Evolutionary conservation across 92 coral and sea anemone genomes (phyloP).

Genomic region (Pocillopora grandis): DNA sequence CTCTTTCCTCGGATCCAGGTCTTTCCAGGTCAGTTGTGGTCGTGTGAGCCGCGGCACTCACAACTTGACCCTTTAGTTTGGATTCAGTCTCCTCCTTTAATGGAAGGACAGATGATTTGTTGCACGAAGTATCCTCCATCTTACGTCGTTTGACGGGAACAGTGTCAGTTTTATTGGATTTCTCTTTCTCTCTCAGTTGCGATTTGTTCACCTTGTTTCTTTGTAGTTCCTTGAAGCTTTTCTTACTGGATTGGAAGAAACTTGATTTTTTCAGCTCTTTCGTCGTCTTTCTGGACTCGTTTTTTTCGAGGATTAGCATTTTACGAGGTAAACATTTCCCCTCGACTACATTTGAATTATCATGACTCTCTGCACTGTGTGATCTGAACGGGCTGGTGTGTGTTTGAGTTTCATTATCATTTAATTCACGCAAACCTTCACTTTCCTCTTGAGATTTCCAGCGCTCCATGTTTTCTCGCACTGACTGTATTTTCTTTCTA

Average conservation of each 20-base stretch:
- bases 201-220: conserved; percentile 11
- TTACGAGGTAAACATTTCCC: conserved; percentile 14
- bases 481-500: conserved; percentile 69
- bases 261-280: conserved; percentile 72
- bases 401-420: neutral
- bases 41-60: conserved; percentile 41
- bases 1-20: conserved; percentile 30
- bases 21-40: conserved; percentile 22
- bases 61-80: conserved; percentile 13
- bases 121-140: neutral
- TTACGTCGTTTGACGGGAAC: conserved; percentile 28
- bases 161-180: neutral
- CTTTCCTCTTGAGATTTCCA: conserved; percentile 55
- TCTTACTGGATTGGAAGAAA: conserved; percentile 39
- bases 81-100: conserved; percentile 17
- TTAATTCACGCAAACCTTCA: neutral
- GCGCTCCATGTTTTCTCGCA: conserved; percentile 69
- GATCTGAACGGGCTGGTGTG: neutral
- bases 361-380: neutral
- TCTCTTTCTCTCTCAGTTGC: conserved; percentile 1
- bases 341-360: neutral
- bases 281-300: conserved; percentile 43
- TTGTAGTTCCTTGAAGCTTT: conserved; percentile 13
- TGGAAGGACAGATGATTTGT: conserved; percentile 18
- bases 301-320: conserved; percentile 33